Percentiles rank a stretch among this genome's conserved stretches.
These are phyloP conservation scores for Pollenia angustigena DNA, from an alignment of 2,888 invertebrate genomes.

Conservation along the genomic window DNA sequence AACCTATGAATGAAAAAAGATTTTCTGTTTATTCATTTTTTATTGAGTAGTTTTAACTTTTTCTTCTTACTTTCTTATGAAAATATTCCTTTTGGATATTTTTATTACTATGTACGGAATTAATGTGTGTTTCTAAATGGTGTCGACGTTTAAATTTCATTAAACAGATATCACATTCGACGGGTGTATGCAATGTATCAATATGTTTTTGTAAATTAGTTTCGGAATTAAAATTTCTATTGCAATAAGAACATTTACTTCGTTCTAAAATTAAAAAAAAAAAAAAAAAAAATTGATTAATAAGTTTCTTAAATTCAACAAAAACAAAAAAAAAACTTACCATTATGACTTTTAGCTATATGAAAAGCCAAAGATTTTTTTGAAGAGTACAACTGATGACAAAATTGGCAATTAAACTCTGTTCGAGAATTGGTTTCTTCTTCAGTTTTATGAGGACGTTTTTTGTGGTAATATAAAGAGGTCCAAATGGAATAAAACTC, in stretches of 20 bases:
- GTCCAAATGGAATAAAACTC: conserved; percentile 81
- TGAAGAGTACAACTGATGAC: conserved; percentile 79
- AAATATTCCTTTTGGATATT: conserved; percentile 82
- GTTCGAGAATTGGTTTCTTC: not conserved
- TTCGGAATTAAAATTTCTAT: conserved; percentile 77
- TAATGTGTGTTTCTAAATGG: conserved; percentile 79
- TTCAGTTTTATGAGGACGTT: conserved; percentile 63
- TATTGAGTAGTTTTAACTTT: not conserved
- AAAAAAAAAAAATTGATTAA: too few relatives aligned
- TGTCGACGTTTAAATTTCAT: conserved; percentile 80
- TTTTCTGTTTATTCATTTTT: not conserved
- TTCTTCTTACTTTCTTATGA: conserved; percentile 76
- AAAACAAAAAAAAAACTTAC: conserved; percentile 75
- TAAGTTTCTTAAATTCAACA: not conserved
- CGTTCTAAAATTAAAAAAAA: conserved; percentile 73
- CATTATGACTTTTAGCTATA: conserved; percentile 82
- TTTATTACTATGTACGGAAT: conserved; percentile 79
- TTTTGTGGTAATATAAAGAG: conserved; percentile 80
- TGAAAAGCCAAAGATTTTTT: conserved; percentile 83
- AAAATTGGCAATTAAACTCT: conserved; percentile 80
- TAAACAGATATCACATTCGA: conserved; percentile 78
- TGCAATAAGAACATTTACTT: conserved; percentile 78
- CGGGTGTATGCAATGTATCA: conserved; percentile 77
- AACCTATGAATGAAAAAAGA: not conserved
- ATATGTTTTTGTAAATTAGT: conserved; percentile 79